Evolutionary conservation across 2,797 vertebrate species (phyloP).

Genomic region (Acomys russatus): DNA sequence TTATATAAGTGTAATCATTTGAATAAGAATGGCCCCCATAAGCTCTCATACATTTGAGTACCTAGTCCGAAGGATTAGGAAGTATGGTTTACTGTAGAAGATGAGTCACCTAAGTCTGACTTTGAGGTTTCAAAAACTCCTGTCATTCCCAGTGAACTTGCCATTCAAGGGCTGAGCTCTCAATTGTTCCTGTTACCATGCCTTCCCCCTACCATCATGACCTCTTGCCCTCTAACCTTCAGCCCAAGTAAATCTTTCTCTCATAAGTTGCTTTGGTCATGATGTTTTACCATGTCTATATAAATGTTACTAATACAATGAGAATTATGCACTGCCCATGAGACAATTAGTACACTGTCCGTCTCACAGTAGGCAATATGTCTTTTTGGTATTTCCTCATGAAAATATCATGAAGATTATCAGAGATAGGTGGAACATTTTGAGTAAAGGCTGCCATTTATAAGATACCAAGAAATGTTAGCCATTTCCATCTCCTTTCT

Average conservation of each 20-base stretch:
- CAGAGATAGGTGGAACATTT: neutral
- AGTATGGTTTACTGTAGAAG: neutral
- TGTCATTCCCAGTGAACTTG: neutral
- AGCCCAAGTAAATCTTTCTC: neutral
- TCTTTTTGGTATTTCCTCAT: neutral
- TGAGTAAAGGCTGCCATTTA: neutral
- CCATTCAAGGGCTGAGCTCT: neutral
- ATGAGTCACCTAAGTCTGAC: neutral
- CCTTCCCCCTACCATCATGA: no score
- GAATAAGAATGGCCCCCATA: neutral
- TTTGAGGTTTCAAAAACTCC: neutral
- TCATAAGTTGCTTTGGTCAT: neutral
- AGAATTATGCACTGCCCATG: neutral
- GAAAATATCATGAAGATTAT: neutral
- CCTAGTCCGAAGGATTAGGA: neutral
- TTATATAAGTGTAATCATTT: neutral
- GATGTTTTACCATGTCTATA: neutral
- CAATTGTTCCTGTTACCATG: neutral
- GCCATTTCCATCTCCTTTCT: neutral
- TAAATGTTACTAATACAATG: neutral
- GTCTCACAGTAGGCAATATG: neutral
- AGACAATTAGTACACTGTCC: neutral
- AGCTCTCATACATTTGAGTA: neutral
- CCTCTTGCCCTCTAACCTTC: neutral
- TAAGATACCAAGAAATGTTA: neutral